Base-by-base conservation (phyloP, 1,140 invertebrate genomes). In the Lepidurus apus region DNA sequence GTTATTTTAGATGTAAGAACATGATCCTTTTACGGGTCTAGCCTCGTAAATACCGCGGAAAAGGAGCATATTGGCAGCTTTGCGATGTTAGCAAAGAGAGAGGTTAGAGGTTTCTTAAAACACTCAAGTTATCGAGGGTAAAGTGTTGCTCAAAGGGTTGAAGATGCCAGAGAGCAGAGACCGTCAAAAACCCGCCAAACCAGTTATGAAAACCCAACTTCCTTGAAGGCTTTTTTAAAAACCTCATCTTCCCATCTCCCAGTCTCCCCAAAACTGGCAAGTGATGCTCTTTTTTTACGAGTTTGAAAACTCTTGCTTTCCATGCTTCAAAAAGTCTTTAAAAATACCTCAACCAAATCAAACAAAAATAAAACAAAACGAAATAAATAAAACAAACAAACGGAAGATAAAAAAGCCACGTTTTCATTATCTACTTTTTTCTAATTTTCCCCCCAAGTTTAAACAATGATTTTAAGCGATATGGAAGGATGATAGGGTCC, bases 71-170 rank as follows among this genome's bases (percentile, higher is more conserved):
- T 9, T 6, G 53, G 53, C 17, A 10, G 45, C 53, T 65, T 7
- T 13, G 13, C 17, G 17, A 65, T 21, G 17, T 65, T 7, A 65
- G 13, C 5, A 65, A 65, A 65, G 47, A 3, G 21, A 5, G 21
- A 65, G 8, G 7, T 65, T 13, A 4, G 47, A n/a, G 21, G 21
- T 13, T 4, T 13, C 7, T 17, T 13, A 7, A 65, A 65, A 65
- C 10, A 6, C 13, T 65, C 34, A 34, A 34, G 34, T 34, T 34
- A 34, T 34, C 34, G 4, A 34, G 34, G 34, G 3, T 34, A 4
- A 34, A 21, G 13, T 65, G 53, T 65, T 65, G 53, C 53, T 65
- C 21, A 65, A 65, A 65, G 53, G 53, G 53, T 65, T 65, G 53
- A 65, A 65, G 21, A 21, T n/a, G 53, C 53, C 53, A 21, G 53